Evolutionary conservation across 2,113 vertebrate species (phyloP), one percentile per base, ranked within the genome.

Genomic region (human (Homo sapiens)): DNA sequence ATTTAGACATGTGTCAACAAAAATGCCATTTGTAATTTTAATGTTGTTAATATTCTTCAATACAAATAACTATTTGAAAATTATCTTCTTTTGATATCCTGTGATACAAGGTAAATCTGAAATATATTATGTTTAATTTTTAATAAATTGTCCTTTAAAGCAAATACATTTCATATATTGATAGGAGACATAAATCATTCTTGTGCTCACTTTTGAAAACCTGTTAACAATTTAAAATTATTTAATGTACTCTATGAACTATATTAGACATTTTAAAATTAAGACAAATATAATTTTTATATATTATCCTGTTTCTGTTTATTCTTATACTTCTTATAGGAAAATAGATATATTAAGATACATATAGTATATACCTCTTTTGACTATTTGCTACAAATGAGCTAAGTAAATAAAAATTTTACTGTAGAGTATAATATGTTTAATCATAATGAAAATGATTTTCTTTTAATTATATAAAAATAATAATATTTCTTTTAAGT

Each of bases 1-100:
- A 73, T 25, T 84, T 82, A 30, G 9, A 27, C 38, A 10, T 82
- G 4, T 86, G 98, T 68, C 81, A 98, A 78, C 84, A 93, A 91
- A 52, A 87, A 83, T 61, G 14, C 32, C 18, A 80, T 38, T 88
- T 57, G 6, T 30, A 52, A 57, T 8, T 76, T 73, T 87, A 35
- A 16, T 22, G 9, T 57, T 32, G 22, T 79, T 82, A 88, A 52
- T 43, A 73, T 50, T 32, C 6, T 89, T 50, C 13, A 75, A 73
- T 48, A 79, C 3, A 23, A 80, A 23, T 82, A 73, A 50, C 9
- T 43, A 55, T 66, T 68, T 80, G 17, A 89, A 81, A 94, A 73
- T 45, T 55, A 55, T 61, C 45, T 89, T 89, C 23, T 25, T 90
- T 52, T 64, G 30, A 45, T 43, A 83, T 50, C 13, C 14, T 90